Base-by-base conservation (phyloP, 2,888 invertebrate genomes). In the Drosophila mercatorum region DNA sequence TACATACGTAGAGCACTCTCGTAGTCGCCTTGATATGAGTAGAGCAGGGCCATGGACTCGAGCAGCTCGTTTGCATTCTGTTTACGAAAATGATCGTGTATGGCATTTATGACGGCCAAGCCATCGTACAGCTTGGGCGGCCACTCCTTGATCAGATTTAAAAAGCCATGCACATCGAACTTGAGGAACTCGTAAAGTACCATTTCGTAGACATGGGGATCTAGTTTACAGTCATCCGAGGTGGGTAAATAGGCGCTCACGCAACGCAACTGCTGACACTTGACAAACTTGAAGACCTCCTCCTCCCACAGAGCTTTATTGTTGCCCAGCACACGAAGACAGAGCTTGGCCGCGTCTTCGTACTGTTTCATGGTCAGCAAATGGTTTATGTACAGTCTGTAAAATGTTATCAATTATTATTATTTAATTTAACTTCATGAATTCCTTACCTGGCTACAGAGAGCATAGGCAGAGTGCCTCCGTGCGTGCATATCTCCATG, bases 1-100 rank as follows among this genome's bases (percentile, higher is more conserved):
- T 98, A 98, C 93, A 98, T 96, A 26, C 96, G 96, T 61, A 99
- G 93, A 1, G 98, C 98, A 93, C 97, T 97, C 91, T 98, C 98
- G 92, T 97, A 98, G 92, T 97, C 96, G 75, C 96, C 95, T 83
- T 97, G 96, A 88, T 97, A 95, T 68, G 97, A 96, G 87, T 98
- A 98, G 52, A 99, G 94, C 90, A 98, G 95, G 0, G 98, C 98
- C 64, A 99, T 93, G 1, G 98, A 96, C 94, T 98, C 97, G 44
- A 98, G 94, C 76, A 98, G 94, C 8, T 95, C 93, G 83, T 95
- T 95, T 80, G 96, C 96, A 85, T 96, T 95, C 22, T 95, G 94
- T 83, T 95, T 95, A 34, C 95, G 95, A 88, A 98, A 94, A 91
- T 96, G 96, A 87, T 97, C 97, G 68, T 97, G 93, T 51, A 98